Conservation (phyloP, 2,797 vertebrate species). For the Melanotaenia trifasciata region DNA sequence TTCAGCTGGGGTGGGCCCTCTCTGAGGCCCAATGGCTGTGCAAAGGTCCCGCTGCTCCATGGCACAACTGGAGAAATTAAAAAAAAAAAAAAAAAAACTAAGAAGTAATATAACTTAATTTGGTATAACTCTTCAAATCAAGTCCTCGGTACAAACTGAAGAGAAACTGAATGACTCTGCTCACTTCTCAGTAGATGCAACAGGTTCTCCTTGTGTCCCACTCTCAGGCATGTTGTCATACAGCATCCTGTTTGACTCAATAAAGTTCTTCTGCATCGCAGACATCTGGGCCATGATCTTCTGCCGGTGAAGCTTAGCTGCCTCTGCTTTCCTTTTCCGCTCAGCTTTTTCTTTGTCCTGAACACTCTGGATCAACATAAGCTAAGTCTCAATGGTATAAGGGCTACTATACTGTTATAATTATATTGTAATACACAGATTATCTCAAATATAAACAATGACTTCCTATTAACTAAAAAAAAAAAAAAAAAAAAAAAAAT, state of each 20-base stretch:
- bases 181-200: conserved; percentile 86
- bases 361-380: conserved; percentile 76
- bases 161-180: not conserved
- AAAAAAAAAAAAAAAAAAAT: too few relatives aligned
- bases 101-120: not conserved
- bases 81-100: not conserved
- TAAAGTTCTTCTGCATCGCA: conserved; percentile 98
- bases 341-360: conserved; percentile 98
- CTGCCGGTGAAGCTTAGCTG: conserved; percentile 94
- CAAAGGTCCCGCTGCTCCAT: conserved; percentile 82
- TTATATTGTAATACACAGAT: not conserved
- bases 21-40: conserved; percentile 90
- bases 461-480: not conserved
- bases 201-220: conserved; percentile 81
- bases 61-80: conserved; percentile 67
- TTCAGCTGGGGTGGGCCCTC: conserved; percentile 87
- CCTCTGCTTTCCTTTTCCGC: conserved; percentile 96
- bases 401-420: not conserved
- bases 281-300: conserved; percentile 99
- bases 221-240: conserved; percentile 93
- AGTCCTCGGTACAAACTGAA: not conserved
- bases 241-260: conserved; percentile 96
- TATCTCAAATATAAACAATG: not conserved
- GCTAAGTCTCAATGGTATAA: not conserved
- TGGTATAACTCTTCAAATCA: not conserved